Base-by-base conservation (phyloP, 2,797 vertebrate genomes). In the Oreonectes daqikongensis region DNA sequence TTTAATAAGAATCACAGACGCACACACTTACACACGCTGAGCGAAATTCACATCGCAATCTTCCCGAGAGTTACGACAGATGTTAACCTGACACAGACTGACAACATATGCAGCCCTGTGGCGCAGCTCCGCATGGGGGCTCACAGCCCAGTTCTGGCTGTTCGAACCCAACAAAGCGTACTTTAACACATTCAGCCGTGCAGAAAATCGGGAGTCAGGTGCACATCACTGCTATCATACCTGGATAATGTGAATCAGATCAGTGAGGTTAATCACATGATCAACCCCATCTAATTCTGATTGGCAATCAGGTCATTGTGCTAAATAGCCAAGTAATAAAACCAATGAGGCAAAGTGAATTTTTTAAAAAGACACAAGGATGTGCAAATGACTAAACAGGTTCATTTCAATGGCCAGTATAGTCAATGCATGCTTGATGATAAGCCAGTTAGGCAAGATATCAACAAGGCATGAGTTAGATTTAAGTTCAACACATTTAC, bases 61-160 rank as follows among this genome's bases (percentile, higher is more conserved):
- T 46, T 63, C 60, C 59, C 2, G 12, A 40, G 65, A 26, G 61
- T 65, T 63, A 42, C 50, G 30, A 80, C 69, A 80, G 71, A 74
- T 72, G 71, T 80, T 71, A 69, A 50, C 18, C 68, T 66, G 59
- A 69, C 57, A 69, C 59, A 67, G 48, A 61, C 71, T 75, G 55
- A 40, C 44, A 80, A n/a, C 57, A 61, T 66, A 68, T 50, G 61
- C 66, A 77, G 63, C 35, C 73, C 77, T 40, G 40, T 79, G 35
- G 32, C 53, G 28, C 57, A 48, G 32, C 70, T 79, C 74, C 63
- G 44, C 65, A 17, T 60, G 69, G 55, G 50, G 55, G 60, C 75
- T 72, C 63, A 69, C 35, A 77, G 40, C 64, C 53, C 38, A 20
- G 52, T 20, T 61, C 11, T n/a, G 10, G 59, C 55, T 72, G 10